phyloP scores from a whole-genome alignment of 1,140 invertebrate genomes.

The Sipha flava region DNA sequence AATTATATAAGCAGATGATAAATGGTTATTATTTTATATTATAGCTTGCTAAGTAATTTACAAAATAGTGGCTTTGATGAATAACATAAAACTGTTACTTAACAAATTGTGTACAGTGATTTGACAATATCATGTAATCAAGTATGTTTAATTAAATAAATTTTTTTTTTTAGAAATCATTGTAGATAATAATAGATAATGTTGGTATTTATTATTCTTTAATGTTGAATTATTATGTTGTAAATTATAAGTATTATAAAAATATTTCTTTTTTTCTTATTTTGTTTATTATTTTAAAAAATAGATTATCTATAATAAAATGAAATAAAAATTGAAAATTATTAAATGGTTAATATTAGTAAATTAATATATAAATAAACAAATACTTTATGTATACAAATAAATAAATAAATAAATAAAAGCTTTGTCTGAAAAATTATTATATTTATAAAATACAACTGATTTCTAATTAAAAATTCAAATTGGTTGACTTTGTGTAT shows the following conservation, averaged over 20 bases:
- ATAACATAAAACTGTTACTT: neutral
- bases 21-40: neutral
- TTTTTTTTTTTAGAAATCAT: neutral
- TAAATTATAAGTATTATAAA: neutral
- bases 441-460: no score
- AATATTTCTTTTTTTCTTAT: no score
- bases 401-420: no score
- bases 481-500: no score
- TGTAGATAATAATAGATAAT: neutral
- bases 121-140: neutral
- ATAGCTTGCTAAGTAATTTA: neutral
- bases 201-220: neutral
- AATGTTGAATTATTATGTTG: neutral
- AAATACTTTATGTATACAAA: no score
- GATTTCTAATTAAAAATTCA: no score
- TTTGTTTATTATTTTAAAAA: no score
- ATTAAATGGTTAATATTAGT: no score
- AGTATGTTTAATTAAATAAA: neutral
- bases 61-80: neutral
- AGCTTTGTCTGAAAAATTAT: no score
- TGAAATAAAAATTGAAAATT: no score
- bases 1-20: neutral
- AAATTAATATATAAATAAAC: no score
- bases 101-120: neutral
- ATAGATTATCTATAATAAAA: no score